Percentiles rank a stretch among this genome's conserved stretches.
These are phyloP conservation scores for Hemithea aestivaria DNA, from an alignment of 2,888 invertebrate genomes.

Conservation along the genomic window DNA sequence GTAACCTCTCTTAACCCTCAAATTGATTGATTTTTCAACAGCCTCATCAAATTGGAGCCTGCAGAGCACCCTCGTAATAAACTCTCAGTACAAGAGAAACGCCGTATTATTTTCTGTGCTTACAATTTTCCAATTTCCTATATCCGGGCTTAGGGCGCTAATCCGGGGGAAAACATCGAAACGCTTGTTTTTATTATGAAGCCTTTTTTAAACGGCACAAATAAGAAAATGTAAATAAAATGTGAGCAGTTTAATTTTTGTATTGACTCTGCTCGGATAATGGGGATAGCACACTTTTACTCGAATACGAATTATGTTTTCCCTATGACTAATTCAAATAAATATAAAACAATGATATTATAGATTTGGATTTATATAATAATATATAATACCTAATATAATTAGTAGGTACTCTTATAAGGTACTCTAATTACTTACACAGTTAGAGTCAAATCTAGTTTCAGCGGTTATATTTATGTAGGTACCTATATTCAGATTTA, in stretches of 20 bases:
- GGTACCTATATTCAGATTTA: too few species aligned
- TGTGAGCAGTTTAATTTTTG: constrained; percentile 17
- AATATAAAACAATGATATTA: too few species aligned
- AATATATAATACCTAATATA: too few species aligned
- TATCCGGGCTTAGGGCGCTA: constrained; percentile 38
- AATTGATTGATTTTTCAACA: constrained; percentile 31
- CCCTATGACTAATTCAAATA: too few species aligned
- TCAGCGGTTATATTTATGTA: too few species aligned
- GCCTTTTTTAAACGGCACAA: constrained; percentile 24
- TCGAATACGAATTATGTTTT: too few species aligned
- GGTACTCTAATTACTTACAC: too few species aligned
- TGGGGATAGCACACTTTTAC: too few species aligned
- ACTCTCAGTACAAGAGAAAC: constrained; percentile 23
- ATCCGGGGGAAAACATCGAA: constrained; percentile 33
- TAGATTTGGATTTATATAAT: too few species aligned
- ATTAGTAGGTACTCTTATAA: too few species aligned
- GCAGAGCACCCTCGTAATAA: constrained; percentile 17
- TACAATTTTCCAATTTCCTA: constrained; percentile 41
- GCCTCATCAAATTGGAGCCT: constrained; percentile 24
- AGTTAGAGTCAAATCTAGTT: too few species aligned
- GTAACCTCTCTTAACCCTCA: constrained; percentile 23
- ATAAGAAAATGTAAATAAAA: constrained; percentile 17
- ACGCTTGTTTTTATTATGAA: constrained; percentile 31
- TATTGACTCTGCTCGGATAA: constrained; percentile 10
- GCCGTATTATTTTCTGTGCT: constrained; percentile 30